Evolutionary conservation across 2,797 vertebrate species (phyloP).

Genomic region (Sparidentex hasta): DNA sequence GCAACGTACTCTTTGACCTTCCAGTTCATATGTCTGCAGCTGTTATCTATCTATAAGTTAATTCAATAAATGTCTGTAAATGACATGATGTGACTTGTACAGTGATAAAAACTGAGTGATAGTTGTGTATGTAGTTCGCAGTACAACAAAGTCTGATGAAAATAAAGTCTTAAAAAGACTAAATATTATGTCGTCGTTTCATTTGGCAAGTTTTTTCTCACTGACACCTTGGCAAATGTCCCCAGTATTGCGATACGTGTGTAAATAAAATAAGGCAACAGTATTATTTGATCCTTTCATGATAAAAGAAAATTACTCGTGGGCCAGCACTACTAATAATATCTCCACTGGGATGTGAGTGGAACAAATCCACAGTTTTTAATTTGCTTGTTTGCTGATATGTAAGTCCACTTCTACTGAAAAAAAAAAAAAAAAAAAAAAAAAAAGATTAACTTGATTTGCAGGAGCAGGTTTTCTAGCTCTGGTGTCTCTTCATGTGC

Average conservation of each 20-base stretch:
- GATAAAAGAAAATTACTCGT: slow-evolving; percentile 47
- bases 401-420: slow-evolving; percentile 29
- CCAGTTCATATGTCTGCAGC: slow-evolving; percentile 27
- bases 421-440: background rate
- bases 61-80: slow-evolving; percentile 29
- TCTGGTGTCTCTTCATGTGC: slow-evolving; percentile 99
- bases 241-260: slow-evolving; percentile 11
- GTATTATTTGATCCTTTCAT: slow-evolving; percentile 43
- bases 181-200: slow-evolving; percentile 21
- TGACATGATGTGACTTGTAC: slow-evolving; percentile 15
- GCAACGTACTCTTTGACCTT: slow-evolving; percentile 22
- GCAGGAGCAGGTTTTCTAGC: slow-evolving; percentile 74
- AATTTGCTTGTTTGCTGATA: slow-evolving; percentile 34
- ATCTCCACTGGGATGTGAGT: slow-evolving; percentile 27
- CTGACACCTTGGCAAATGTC: slow-evolving; percentile 25
- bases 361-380: slow-evolving; percentile 41
- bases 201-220: slow-evolving; percentile 29
- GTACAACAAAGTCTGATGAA: slow-evolving; percentile 10
- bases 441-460: slow-evolving; percentile 24
- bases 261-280: slow-evolving; percentile 60
- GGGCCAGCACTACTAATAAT: slow-evolving; percentile 54
- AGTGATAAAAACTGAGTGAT: slow-evolving; percentile 14
- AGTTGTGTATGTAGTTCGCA: slow-evolving; percentile 18
- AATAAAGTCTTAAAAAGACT: slow-evolving; percentile 39
- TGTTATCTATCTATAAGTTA: slow-evolving; percentile 10